Evolutionary conservation across 2,888 invertebrate genomes (phyloP).

Genomic region (Apodemia mormo): DNA sequence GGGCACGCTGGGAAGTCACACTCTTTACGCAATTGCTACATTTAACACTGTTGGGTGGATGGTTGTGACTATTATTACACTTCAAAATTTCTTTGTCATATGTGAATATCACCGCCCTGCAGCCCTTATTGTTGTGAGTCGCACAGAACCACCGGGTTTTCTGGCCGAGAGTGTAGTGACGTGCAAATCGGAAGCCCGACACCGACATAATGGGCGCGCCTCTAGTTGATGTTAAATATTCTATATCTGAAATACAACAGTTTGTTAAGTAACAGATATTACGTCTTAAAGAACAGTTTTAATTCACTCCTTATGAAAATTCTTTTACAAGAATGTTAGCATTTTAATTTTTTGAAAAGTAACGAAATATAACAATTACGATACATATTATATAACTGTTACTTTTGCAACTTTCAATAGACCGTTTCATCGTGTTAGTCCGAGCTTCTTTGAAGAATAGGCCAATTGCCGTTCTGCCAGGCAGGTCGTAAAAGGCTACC

Average conservation of each 20-base stretch:
- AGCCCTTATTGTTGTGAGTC: slow-evolving; percentile 41
- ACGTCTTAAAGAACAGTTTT: no score
- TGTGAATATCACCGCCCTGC: slow-evolving; percentile 46
- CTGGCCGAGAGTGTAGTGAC: slow-evolving; percentile 29
- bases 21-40: neutral
- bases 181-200: slow-evolving; percentile 35
- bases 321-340: no score
- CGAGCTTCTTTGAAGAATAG: no score
- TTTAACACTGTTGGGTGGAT: neutral
- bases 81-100: slow-evolving; percentile 40
- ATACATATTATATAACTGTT: no score
- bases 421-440: no score
- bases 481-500: no score
- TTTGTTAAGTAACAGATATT: neutral
- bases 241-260: slow-evolving; percentile 12
- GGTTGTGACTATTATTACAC: slow-evolving; percentile 39
- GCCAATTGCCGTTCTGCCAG: no score
- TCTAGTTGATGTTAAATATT: slow-evolving; percentile 31
- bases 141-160: slow-evolving; percentile 44
- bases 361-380: no score
- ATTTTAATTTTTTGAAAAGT: no score
- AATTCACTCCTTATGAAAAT: no score
- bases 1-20: no score
- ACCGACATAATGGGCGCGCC: slow-evolving; percentile 32
- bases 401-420: no score